A percentile compares a stretch with the other conserved stretches of the same genome.
phyloP scores from a whole-genome alignment of 1,140 invertebrate species.

The Eriocheir sinensis region DNA sequence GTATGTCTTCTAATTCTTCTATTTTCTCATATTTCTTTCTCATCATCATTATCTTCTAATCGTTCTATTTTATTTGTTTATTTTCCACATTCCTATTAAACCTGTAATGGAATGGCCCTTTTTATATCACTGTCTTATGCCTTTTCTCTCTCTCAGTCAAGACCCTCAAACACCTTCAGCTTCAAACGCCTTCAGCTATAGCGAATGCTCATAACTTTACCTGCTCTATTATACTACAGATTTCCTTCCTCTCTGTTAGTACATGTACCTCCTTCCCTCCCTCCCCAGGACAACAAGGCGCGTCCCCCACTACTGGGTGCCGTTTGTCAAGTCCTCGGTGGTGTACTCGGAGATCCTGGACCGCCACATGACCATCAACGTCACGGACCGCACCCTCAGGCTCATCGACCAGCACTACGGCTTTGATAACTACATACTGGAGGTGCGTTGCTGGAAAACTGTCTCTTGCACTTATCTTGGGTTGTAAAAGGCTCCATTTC shows the following conservation, averaged over 20 bases:
- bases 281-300: conserved; percentile 83
- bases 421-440: conserved; percentile 96
- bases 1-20: no score
- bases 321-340: conserved; percentile 89
- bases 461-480: conserved; percentile 61
- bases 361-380: conserved; percentile 89
- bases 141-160: not conserved
- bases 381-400: conserved; percentile 91
- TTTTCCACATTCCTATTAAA: conserved; percentile 6
- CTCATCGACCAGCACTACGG: conserved; percentile 95
- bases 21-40: no score
- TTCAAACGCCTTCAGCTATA: no score
- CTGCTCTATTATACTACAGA: no score
- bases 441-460: conserved; percentile 86
- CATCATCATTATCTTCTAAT: no score
- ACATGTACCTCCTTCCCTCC: not conserved
- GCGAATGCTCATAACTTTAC: no score
- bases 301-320: conserved; percentile 93
- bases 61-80: not conserved
- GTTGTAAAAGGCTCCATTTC: no score
- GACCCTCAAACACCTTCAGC: no score
- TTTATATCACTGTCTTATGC: not conserved
- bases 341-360: conserved; percentile 97
- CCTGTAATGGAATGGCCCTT: not conserved
- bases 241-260: no score